Percentiles rank a stretch among this genome's conserved stretches.
Conservation (phyloP, 2,113 vertebrate genomes). For the Physeter macrocephalus region DNA sequence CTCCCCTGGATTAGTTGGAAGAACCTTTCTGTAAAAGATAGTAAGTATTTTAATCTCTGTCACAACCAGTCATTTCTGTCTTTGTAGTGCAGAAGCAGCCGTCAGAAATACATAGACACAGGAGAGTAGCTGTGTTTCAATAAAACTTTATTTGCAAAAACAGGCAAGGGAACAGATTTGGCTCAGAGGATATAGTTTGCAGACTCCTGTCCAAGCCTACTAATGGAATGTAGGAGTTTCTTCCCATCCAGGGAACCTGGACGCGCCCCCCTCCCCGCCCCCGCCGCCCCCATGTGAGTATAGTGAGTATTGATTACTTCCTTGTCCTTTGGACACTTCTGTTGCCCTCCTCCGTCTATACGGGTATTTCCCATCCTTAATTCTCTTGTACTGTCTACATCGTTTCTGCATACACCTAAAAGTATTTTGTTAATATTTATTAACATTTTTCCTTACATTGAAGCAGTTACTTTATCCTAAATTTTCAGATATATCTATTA, state of each 20-base stretch:
- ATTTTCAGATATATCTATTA: no score
- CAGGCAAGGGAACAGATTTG: neutral
- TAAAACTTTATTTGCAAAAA: neutral
- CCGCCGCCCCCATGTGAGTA: rapidly evolving
- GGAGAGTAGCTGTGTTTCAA: no score
- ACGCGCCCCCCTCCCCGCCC: no score
- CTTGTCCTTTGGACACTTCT: neutral
- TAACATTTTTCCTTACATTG: neutral
- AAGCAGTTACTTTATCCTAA: neutral
- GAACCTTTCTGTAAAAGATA: no score
- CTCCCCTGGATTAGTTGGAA: neutral
- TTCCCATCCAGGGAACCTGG: neutral
- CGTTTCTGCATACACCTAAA: neutral
- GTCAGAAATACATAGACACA: neutral
- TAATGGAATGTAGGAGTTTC: no score
- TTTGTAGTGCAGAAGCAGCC: neutral
- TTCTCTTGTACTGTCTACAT: neutral
- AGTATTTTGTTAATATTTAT: neutral
- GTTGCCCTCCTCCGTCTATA: rapidly evolving
- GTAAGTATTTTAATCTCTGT: neutral
- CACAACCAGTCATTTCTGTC: neutral
- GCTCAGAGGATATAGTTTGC: no score
- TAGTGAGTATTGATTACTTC: rapidly evolving
- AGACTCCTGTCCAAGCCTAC: neutral
- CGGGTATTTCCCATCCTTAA: rapidly evolving